These are phyloP conservation scores for Charanyca ferruginea DNA, from an alignment of 2,888 invertebrate species.

Conservation along the genomic window DNA sequence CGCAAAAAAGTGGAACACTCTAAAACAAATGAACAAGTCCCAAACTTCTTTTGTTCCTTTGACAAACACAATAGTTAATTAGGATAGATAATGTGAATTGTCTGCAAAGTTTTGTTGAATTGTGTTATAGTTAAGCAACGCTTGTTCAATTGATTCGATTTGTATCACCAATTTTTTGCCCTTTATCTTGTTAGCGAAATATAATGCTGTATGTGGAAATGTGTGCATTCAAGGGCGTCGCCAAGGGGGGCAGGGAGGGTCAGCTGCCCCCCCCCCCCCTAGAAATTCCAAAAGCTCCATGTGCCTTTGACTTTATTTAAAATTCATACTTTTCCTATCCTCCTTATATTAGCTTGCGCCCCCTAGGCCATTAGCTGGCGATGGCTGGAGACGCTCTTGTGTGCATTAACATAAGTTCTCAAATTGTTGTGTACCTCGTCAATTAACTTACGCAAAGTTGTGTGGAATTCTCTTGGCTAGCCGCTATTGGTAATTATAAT, in stretches of 20 bases:
- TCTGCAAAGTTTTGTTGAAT: slow-evolving; percentile 36
- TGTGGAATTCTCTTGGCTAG: slow-evolving; percentile 21
- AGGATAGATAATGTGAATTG: slow-evolving; percentile 24
- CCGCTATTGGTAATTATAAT: slow-evolving; percentile 18
- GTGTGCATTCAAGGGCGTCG: slow-evolving; percentile 12
- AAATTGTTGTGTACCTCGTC: neutral
- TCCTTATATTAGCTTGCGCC: too few relatives aligned
- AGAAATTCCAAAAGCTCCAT: too few relatives aligned
- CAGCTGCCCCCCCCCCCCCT: too few relatives aligned
- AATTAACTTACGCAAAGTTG: slow-evolving; percentile 28
- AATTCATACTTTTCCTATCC: too few relatives aligned
- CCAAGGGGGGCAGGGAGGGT: too few relatives aligned
- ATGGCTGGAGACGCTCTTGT: too few relatives aligned
- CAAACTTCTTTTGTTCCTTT: slow-evolving; percentile 19
- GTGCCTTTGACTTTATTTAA: too few relatives aligned
- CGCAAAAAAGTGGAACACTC: neutral
- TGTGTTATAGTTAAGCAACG: slow-evolving; percentile 29
- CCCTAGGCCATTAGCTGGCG: too few relatives aligned
- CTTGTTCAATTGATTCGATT: slow-evolving; percentile 18
- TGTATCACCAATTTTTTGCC: slow-evolving; percentile 8
- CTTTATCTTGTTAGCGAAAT: neutral
- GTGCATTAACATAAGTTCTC: too few relatives aligned
- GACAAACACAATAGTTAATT: slow-evolving; percentile 36
- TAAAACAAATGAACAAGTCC: slow-evolving; percentile 8
- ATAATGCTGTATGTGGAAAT: neutral